Conservation (phyloP, 1,140 invertebrate genomes). For the Nasonia longicornis region DNA sequence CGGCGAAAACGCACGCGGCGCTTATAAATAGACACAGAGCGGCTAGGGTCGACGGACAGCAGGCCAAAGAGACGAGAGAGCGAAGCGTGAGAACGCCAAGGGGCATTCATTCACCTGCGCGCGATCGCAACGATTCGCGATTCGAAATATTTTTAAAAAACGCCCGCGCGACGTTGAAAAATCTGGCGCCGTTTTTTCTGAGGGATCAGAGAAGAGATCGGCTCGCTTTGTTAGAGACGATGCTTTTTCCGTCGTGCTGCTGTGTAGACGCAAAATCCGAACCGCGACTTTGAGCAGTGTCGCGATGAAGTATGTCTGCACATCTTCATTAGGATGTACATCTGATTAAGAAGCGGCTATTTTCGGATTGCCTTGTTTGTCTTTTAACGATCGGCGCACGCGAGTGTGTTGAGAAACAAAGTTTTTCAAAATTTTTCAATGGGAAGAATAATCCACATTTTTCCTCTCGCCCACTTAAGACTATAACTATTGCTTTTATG, state of each 20-base stretch:
- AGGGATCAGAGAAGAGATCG: background rate
- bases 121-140: background rate
- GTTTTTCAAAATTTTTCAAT: background rate
- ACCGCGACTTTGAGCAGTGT: too few species aligned
- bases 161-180: background rate
- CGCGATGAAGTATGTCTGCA: too few species aligned
- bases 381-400: background rate
- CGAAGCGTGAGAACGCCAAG: constrained; percentile 51
- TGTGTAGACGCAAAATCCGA: background rate
- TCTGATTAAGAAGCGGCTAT: background rate
- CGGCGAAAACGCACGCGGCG: constrained; percentile 48
- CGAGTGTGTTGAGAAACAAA: background rate
- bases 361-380: background rate
- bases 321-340: background rate
- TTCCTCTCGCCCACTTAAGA: too few species aligned
- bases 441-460: background rate
- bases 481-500: background rate
- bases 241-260: background rate
- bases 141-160: background rate
- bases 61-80: constrained; percentile 55
- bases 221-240: background rate
- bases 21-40: constrained; percentile 58
- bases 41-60: constrained; percentile 61
- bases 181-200: background rate
- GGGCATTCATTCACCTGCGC: background rate